phyloP scores from a whole-genome alignment of 2,888 invertebrate species.

The Mimumesa dahlbomi region DNA sequence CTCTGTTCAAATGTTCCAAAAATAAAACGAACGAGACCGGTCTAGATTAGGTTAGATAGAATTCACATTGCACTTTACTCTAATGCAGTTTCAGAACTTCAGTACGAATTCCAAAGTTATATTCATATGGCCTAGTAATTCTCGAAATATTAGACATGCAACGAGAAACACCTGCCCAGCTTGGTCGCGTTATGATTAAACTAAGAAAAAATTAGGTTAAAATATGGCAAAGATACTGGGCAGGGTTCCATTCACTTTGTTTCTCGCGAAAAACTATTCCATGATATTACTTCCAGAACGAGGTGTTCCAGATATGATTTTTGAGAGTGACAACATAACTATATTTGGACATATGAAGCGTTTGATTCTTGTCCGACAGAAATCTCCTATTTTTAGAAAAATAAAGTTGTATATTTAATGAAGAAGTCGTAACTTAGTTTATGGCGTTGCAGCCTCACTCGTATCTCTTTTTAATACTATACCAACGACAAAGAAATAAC shows the following conservation, averaged over 20 bases:
- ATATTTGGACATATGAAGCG: conserved; percentile 12
- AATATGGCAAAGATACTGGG: conserved; percentile 56
- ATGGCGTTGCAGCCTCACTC: conserved; percentile 7
- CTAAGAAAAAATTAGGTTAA: conserved; percentile 62
- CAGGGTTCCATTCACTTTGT: conserved; percentile 58
- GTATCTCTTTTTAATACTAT: conserved; percentile 12
- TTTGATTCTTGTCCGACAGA: conserved; percentile 18
- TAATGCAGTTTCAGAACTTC: conserved; percentile 29
- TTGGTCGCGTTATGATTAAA: conserved; percentile 67
- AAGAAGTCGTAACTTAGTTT: conserved; percentile 12
- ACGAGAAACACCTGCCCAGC: conserved; percentile 64
- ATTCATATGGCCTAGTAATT: conserved; percentile 67
- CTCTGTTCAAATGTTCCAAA: conserved; percentile 43
- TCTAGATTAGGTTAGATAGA: conserved; percentile 45
- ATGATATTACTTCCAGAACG: conserved; percentile 59
- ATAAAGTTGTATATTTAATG: conserved; percentile 19
- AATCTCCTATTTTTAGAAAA: conserved; percentile 28
- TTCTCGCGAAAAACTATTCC: conserved; percentile 42
- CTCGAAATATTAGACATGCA: conserved; percentile 47
- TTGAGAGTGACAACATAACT: conserved; percentile 52
- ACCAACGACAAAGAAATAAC: background rate
- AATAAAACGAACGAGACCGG: conserved; percentile 26
- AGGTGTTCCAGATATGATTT: conserved; percentile 54
- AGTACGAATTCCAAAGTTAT: conserved; percentile 54
- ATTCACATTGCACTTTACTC: conserved; percentile 36